Evolutionary conservation across 2,888 invertebrate genomes (phyloP).

Genomic region (Caenorhabditis sulstoni): DNA sequence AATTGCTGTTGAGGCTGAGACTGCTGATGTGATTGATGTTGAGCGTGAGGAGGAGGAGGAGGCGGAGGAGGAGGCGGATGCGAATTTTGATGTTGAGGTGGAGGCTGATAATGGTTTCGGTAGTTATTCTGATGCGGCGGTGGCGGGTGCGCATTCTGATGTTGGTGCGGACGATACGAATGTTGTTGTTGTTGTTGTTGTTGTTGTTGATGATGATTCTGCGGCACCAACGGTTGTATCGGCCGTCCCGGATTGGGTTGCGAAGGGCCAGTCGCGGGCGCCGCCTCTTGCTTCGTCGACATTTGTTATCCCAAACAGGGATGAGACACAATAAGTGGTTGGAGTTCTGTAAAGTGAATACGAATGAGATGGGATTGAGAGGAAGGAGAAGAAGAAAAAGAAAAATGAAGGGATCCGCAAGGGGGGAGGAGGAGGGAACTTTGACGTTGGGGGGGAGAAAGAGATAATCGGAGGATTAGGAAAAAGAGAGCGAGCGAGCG

Average conservation of each 20-base stretch:
- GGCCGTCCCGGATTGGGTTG: conserved; percentile 4
- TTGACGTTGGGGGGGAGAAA: neutral
- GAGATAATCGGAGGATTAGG: neutral
- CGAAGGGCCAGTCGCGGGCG: conserved; percentile 25
- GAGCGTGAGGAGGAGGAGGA: too few relatives aligned
- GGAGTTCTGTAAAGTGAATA: neutral
- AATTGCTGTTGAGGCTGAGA: too few relatives aligned
- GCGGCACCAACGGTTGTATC: conserved; percentile 6
- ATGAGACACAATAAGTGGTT: too few relatives aligned
- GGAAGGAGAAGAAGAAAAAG: neutral
- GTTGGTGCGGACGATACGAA: neutral
- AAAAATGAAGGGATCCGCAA: neutral
- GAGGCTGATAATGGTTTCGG: too few relatives aligned
- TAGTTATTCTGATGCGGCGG: neutral
- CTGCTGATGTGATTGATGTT: too few relatives aligned
- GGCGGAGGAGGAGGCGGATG: too few relatives aligned
- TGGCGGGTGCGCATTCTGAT: neutral
- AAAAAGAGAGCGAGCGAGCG: neutral
- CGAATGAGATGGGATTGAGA: neutral
- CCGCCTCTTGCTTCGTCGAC: conserved; percentile 47
- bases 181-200: neutral
- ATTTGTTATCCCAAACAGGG: neutral
- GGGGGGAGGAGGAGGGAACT: neutral
- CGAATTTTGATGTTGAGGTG: too few relatives aligned
- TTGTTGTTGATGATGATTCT: conserved; percentile 19